A percentile compares a stretch with the other conserved stretches of the same genome.
phyloP scores from a whole-genome alignment of 1,140 invertebrate species.

The Lysiphlebus fabarum region DNA sequence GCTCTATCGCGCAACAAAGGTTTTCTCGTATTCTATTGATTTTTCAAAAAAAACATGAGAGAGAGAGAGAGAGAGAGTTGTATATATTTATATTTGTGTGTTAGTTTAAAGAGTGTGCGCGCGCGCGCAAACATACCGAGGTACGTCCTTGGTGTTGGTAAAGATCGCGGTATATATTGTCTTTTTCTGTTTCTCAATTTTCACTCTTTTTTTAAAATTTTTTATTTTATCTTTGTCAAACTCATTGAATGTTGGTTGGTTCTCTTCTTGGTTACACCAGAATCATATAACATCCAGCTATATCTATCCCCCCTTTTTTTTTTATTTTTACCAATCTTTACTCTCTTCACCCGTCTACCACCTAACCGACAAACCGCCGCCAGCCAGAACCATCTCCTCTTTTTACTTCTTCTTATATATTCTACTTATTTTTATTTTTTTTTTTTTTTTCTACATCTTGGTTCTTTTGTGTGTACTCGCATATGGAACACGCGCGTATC shows the following conservation, averaged over 20 bases:
- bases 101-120: neutral
- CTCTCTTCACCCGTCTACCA: neutral
- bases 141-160: constrained; percentile 27
- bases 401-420: too few relatives aligned
- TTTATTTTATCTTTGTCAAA: constrained; percentile 18
- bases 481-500: constrained; percentile 24
- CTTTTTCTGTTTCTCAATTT: constrained; percentile 14
- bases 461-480: constrained; percentile 25
- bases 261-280: constrained; percentile 3
- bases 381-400: neutral
- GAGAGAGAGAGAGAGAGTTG: too few relatives aligned
- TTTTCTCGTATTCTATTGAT: constrained; percentile 58
- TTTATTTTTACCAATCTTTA: constrained; percentile 15
- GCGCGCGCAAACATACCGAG: constrained; percentile 40
- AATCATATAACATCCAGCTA: constrained; percentile 8
- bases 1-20: constrained; percentile 38
- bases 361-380: neutral
- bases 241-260: constrained; percentile 4
- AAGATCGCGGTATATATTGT: constrained; percentile 22
- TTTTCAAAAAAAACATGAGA: constrained; percentile 45
- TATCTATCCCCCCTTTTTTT: constrained; percentile 5
- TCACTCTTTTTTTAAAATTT: constrained; percentile 5
- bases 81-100: too few relatives aligned
- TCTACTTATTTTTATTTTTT: neutral
- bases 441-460: constrained; percentile 8